Conservation (phyloP, 1,140 invertebrate species). For the Drosophila prosaltans region DNA sequence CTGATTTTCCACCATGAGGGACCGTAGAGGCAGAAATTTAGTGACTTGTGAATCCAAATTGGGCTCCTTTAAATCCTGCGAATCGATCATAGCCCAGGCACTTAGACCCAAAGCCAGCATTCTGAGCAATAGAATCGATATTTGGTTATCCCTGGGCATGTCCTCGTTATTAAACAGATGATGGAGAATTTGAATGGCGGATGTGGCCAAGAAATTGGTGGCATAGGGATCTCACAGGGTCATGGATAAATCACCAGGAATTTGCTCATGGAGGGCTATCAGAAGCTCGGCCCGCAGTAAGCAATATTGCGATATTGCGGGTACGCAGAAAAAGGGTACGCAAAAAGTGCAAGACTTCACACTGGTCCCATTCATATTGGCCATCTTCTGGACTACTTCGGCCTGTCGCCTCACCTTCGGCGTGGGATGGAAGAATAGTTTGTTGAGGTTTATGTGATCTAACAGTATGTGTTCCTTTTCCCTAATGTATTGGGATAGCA, state of each 20-base stretch:
- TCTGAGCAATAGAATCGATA: slow-evolving; percentile 94
- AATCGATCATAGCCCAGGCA: slow-evolving; percentile 98
- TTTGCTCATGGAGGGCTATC: slow-evolving; percentile 97
- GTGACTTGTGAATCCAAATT: slow-evolving; percentile 96
- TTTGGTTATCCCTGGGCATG: slow-evolving; percentile 95
- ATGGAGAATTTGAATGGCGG: slow-evolving; percentile 95
- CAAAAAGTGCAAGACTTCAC: slow-evolving; percentile 97
- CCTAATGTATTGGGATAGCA: slow-evolving; percentile 96
- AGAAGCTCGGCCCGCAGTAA: slow-evolving; percentile 96
- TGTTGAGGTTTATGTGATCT: slow-evolving; percentile 94
- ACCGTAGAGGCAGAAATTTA: slow-evolving; percentile 97
- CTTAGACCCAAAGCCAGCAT: slow-evolving; percentile 96
- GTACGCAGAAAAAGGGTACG: slow-evolving; percentile 96
- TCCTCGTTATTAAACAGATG: slow-evolving; percentile 95
- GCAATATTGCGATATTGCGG: slow-evolving; percentile 97
- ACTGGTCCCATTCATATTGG: slow-evolving; percentile 98
- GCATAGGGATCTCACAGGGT: slow-evolving; percentile 98
- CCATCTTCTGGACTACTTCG: slow-evolving; percentile 96
- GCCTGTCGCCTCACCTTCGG: slow-evolving; percentile 96
- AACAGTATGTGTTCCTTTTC: slow-evolving; percentile 96
- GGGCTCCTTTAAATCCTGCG: slow-evolving; percentile 97
- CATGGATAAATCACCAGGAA: slow-evolving; percentile 97
- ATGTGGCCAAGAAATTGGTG: slow-evolving; percentile 96
- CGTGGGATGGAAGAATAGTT: slow-evolving; percentile 94
- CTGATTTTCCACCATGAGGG: slow-evolving; percentile 98